phyloP scores from a whole-genome alignment of 2,113 vertebrate genomes.

The Trochalopteron elliotii region DNA sequence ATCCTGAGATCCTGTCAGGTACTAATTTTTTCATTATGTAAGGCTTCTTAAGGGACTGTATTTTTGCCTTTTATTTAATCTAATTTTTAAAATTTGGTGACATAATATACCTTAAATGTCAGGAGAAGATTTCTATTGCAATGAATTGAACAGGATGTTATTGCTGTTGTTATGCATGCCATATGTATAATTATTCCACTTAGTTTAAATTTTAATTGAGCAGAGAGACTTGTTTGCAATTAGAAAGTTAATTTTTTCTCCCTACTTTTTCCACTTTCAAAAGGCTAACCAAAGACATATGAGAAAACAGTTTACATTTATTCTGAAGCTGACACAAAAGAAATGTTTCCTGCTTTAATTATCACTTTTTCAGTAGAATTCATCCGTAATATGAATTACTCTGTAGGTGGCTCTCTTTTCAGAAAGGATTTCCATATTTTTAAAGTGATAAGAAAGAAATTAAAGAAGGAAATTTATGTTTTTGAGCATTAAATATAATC shows the following conservation, averaged over 20 bases:
- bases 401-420: background rate
- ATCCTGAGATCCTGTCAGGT: background rate
- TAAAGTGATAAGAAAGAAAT: background rate
- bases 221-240: slow-evolving; percentile 9
- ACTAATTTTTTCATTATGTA: background rate
- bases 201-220: slow-evolving; percentile 59
- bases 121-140: background rate
- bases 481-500: background rate
- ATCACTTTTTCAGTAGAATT: background rate
- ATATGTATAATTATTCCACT: slow-evolving; percentile 35
- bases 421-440: background rate
- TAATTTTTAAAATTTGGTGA: background rate
- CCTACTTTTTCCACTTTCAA: background rate
- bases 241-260: background rate
- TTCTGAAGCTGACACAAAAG: background rate
- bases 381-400: background rate
- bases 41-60: background rate
- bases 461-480: background rate
- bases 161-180: background rate
- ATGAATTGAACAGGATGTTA: background rate
- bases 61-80: background rate
- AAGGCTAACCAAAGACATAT: background rate
- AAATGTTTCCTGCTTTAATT: background rate
- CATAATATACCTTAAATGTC: background rate
- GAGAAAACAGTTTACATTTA: background rate